Percentiles rank a stretch among this genome's conserved stretches.
phyloP scores from a whole-genome alignment of 1,140 invertebrate species.

The Bombus polaris region DNA sequence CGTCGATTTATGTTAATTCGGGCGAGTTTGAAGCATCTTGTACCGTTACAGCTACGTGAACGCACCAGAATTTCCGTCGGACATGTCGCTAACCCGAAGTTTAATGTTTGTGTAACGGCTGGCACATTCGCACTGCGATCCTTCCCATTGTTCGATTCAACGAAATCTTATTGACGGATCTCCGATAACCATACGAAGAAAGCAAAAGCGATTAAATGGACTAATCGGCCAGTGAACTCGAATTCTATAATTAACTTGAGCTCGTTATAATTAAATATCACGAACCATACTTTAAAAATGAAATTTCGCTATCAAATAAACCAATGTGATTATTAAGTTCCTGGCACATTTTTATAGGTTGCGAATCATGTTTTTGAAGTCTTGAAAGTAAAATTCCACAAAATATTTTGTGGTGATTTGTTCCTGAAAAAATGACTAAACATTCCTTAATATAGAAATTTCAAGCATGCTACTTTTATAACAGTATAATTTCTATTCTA shows the following conservation, averaged over 20 bases:
- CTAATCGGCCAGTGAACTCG: not conserved
- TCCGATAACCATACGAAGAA: not conserved
- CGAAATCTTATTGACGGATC: not conserved
- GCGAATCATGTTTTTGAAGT: not conserved
- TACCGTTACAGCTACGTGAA: slow-evolving; percentile 76
- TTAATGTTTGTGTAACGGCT: slow-evolving; percentile 58
- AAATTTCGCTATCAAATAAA: not conserved
- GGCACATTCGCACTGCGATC: not conserved
- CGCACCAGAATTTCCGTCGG: slow-evolving; percentile 30
- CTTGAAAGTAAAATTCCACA: not conserved
- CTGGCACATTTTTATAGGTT: not conserved
- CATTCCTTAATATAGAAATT: no score
- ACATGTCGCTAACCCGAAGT: slow-evolving; percentile 25
- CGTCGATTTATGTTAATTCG: slow-evolving; percentile 79
- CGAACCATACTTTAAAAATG: not conserved
- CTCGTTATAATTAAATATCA: not conserved
- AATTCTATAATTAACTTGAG: not conserved
- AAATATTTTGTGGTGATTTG: not conserved
- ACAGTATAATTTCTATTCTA: no score
- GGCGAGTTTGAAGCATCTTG: slow-evolving; percentile 70
- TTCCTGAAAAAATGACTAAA: no score
- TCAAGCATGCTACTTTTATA: no score
- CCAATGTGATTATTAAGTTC: not conserved
- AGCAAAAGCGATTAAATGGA: not conserved
- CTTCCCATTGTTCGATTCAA: slow-evolving; percentile 15